Evolutionary conservation across 2,797 vertebrate species (phyloP), one percentile per base, ranked within the genome.

Genomic region (Pyrocephalus nanus): DNA sequence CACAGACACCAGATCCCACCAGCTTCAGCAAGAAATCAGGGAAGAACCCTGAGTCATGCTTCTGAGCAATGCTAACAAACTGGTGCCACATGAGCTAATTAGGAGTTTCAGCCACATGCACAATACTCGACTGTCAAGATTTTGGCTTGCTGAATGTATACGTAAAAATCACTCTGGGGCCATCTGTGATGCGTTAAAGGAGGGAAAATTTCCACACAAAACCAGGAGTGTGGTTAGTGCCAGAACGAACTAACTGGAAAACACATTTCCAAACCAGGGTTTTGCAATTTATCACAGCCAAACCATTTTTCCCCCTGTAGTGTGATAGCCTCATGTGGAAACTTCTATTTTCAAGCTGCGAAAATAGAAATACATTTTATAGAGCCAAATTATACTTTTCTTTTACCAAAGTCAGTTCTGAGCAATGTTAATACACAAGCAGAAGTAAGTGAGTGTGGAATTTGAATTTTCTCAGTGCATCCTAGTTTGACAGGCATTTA

Each of bases 171-270:
- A 0, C 32, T 20, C 15, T 23, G 20, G 32, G 65, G 32, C 61
- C 89, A 84, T 96, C 72, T 96, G 90, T 45, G 81, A 43, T n/a
- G 95, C 51, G 66, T 95, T 80, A 93, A 80, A 88, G 87, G 18
- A 45, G 75, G 54, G 60, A 79, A 90, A 57, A 38, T 94, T 96
- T 96, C 93, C 92, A 72, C 42, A 94, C n/a, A 90, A 93, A 91
- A 93, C 12, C 67, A 60, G 48, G 12, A 95, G 15, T 26, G 76
- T 27, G 83, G 71, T 58, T 95, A 84, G 76, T 57, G 78, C 76
- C 90, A 94, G 88, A 97, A 91, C 76, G 91, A 94, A 97, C 82
- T 77, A 90, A 80, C 70, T 83, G 92, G 69, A 90, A 96, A 95
- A 92, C 53, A 95, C 55, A 90, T 95, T 95, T 88, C 76, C 80